These are phyloP conservation scores for Regulus satrapa DNA, from an alignment of 2,113 vertebrate species.

Conservation along the genomic window DNA sequence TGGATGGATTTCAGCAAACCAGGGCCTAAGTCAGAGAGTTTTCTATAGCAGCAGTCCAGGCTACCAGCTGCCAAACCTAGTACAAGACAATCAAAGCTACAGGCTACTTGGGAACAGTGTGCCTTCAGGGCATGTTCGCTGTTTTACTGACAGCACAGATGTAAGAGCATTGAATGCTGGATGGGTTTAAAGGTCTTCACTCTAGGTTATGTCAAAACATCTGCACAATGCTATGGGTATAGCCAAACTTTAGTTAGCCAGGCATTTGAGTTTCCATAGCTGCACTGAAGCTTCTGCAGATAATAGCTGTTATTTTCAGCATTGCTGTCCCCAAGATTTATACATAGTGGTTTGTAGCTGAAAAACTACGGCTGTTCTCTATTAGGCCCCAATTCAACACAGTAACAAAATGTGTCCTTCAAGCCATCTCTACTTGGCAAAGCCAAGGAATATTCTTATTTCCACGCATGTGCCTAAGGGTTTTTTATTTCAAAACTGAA, in stretches of 20 bases:
- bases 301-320: conserved; percentile 50
- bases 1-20: background rate
- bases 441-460: conserved; percentile 19
- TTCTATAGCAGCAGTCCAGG: background rate
- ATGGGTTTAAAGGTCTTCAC: background rate
- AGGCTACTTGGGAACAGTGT: background rate
- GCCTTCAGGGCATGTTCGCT: background rate
- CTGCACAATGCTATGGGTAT: background rate
- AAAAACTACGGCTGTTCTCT: conserved; percentile 32
- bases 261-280: conserved; percentile 14
- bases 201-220: conserved; percentile 7
- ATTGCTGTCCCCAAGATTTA: conserved; percentile 31
- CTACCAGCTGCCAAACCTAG: background rate
- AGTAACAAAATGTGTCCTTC: background rate
- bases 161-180: background rate
- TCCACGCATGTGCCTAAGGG: background rate
- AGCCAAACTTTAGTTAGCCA: conserved; percentile 2
- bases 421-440: conserved; percentile 21
- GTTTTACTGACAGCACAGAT: background rate
- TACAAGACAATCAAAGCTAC: background rate
- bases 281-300: conserved; percentile 15
- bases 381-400: conserved; percentile 40
- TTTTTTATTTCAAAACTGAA: background rate
- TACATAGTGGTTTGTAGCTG: conserved; percentile 24
- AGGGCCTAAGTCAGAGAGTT: background rate